Percentiles rank a stretch among this genome's conserved stretches.
Evolutionary conservation across 2,797 vertebrate genomes (phyloP).

Genomic region (Pelodytes ibericus): DNA sequence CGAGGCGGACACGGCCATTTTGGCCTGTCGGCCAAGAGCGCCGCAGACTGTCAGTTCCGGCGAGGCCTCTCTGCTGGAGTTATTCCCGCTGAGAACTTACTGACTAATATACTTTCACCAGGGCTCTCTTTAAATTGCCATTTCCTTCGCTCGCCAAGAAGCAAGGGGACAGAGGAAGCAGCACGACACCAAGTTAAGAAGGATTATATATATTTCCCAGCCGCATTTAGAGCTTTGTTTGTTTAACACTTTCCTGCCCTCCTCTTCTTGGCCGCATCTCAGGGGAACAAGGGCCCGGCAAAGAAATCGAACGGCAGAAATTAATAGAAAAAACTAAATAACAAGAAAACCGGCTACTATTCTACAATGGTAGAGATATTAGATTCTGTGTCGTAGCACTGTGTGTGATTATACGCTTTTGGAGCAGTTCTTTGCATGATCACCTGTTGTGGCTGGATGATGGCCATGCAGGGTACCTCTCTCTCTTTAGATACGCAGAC

Average conservation of each 20-base stretch:
- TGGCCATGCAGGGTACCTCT: too few species aligned
- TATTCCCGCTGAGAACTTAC: conserved; percentile 59
- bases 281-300: too few species aligned
- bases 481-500: too few species aligned
- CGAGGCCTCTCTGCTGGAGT: conserved; percentile 29
- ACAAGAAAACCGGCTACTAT: too few species aligned
- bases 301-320: too few species aligned
- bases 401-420: too few species aligned
- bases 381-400: too few species aligned
- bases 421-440: too few species aligned
- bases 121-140: conserved; percentile 65
- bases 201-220: conserved; percentile 52
- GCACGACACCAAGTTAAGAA: conserved; percentile 57
- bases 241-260: conserved; percentile 16
- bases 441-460: too few species aligned
- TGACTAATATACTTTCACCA: conserved; percentile 58
- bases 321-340: too few species aligned
- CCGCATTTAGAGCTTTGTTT: conserved; percentile 9
- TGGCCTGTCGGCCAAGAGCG: conserved; percentile 41
- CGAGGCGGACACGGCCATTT: conserved; percentile 41
- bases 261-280: too few species aligned
- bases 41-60: conserved; percentile 33
- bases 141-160: conserved; percentile 63
- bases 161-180: conserved; percentile 56
- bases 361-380: too few species aligned